A percentile compares a stretch with the other conserved stretches of the same genome.
These are phyloP conservation scores for Tetrapedia diversipes DNA, from an alignment of 2,888 invertebrate genomes.

Conservation along the genomic window DNA sequence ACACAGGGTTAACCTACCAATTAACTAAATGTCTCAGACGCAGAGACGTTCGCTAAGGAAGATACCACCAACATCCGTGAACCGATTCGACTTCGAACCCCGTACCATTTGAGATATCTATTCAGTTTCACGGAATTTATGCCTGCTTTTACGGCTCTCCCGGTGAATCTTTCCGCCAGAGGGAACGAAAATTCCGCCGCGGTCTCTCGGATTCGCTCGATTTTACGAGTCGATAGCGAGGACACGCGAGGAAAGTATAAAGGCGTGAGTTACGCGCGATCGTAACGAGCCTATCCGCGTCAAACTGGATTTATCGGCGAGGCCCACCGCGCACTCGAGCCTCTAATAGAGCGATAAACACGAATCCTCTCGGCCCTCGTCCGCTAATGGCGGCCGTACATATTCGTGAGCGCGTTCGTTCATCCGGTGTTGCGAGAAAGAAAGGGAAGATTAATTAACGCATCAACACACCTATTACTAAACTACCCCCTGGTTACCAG, in stretches of 20 bases:
- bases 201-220: conserved; percentile 23
- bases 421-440: conserved; percentile 1
- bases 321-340: conserved; percentile 4
- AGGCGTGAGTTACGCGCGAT: conserved; percentile 22
- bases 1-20: no score
- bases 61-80: conserved; percentile 31
- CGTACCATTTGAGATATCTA: neutral
- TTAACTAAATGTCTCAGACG: no score
- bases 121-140: conserved; percentile 11
- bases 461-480: no score
- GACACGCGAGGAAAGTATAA: conserved; percentile 42
- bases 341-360: conserved; percentile 58
- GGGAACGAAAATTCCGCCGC: neutral
- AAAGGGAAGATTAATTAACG: conserved; percentile 28
- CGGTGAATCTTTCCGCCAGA: neutral
- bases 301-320: conserved; percentile 42
- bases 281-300: conserved; percentile 41
- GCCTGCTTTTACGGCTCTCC: conserved; percentile 18
- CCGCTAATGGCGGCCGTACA: conserved; percentile 32
- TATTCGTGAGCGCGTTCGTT: conserved; percentile 12
- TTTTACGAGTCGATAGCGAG: conserved; percentile 45
- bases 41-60: no score
- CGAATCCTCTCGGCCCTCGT: conserved; percentile 32
- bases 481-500: no score
- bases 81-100: conserved; percentile 7